Evolutionary conservation across 2,797 vertebrate genomes (phyloP).

Genomic region (Arctocebus calabarensis): DNA sequence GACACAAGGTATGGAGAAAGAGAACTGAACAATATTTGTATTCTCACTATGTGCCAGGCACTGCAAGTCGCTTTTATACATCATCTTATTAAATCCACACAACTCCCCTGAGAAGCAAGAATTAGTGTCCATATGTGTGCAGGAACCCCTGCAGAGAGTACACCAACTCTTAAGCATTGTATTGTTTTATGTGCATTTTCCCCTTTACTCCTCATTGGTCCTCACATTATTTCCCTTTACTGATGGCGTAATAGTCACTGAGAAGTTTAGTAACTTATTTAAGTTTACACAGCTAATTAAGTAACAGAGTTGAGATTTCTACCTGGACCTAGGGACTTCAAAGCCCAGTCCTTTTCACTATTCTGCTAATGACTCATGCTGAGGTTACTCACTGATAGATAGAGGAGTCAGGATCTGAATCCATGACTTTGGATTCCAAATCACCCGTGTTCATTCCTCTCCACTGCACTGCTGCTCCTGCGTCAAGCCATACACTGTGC

Average conservation of each 20-base stretch:
- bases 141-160: neutral
- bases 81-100: neutral
- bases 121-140: neutral
- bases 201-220: neutral
- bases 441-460: neutral
- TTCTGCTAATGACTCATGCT: neutral
- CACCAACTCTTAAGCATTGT: neutral
- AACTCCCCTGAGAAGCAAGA: neutral
- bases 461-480: neutral
- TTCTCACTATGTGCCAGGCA: neutral
- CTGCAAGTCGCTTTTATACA: neutral
- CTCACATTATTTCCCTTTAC: neutral
- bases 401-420: neutral
- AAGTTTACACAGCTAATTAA: neutral
- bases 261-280: neutral
- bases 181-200: neutral
- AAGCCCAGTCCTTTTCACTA: neutral
- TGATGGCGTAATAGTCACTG: neutral
- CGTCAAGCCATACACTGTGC: neutral
- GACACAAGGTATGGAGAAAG: neutral
- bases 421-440: neutral
- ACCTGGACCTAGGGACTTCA: neutral
- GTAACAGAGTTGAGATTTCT: neutral
- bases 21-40: neutral
- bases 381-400: neutral